These are phyloP conservation scores for Protaetia brevitarsis DNA, from an alignment of 1,140 invertebrate species.

Conservation along the genomic window DNA sequence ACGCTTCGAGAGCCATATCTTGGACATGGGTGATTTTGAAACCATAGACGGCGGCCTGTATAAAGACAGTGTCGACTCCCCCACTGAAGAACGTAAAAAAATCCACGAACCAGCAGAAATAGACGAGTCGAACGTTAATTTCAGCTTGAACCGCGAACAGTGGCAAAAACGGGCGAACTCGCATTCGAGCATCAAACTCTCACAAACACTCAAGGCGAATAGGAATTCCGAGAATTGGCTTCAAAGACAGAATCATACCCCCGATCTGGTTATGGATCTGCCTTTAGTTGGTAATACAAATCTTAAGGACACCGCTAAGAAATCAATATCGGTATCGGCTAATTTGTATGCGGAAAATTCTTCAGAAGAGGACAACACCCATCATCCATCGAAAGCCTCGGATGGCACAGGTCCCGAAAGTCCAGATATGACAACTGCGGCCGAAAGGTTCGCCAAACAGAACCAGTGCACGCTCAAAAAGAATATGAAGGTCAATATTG, in stretches of 20 bases:
- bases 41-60: background rate
- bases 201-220: constrained; percentile 42
- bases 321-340: constrained; percentile 46
- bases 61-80: background rate
- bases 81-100: constrained; percentile 20
- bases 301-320: constrained; percentile 52
- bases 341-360: constrained; percentile 29
- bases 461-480: constrained; percentile 83
- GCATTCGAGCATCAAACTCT: constrained; percentile 50
- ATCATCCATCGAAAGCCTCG: constrained; percentile 31
- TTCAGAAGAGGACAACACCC: constrained; percentile 35
- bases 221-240: constrained; percentile 52
- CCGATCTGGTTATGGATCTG: constrained; percentile 86
- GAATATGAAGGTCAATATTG: constrained; percentile 56
- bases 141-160: constrained; percentile 55
- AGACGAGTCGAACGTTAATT: constrained; percentile 43
- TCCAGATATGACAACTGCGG: constrained; percentile 68
- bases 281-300: constrained; percentile 55
- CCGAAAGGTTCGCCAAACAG: constrained; percentile 71
- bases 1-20: background rate
- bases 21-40: too few species aligned
- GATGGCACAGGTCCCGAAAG: constrained; percentile 55
- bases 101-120: constrained; percentile 30
- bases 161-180: constrained; percentile 62
- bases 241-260: constrained; percentile 65